These are phyloP conservation scores for Gila orcuttii DNA, from an alignment of 2,113 vertebrate genomes.

Conservation along the genomic window DNA sequence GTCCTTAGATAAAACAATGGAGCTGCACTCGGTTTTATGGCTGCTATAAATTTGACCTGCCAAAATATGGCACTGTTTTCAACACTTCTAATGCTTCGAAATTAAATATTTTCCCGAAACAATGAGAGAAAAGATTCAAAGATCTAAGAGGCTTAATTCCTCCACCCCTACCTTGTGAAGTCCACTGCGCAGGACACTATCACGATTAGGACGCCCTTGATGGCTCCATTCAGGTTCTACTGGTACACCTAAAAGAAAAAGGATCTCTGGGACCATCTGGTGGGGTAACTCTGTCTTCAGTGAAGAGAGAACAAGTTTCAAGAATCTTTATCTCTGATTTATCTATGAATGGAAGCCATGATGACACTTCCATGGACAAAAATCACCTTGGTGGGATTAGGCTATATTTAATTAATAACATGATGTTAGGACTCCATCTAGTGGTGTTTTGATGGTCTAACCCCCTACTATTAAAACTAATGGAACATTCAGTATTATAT, in stretches of 20 bases:
- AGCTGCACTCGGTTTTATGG: no score
- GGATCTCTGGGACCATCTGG: slow-evolving; percentile 14
- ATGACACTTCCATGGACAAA: background rate
- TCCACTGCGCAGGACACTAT: background rate
- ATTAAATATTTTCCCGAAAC: no score
- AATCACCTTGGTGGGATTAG: background rate
- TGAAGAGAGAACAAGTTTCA: background rate
- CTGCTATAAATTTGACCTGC: no score
- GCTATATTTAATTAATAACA: background rate
- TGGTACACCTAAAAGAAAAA: background rate
- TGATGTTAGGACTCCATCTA: slow-evolving; percentile 12
- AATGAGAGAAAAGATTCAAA: no score
- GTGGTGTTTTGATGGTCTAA: slow-evolving; percentile 5
- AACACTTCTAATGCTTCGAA: no score
- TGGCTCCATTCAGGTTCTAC: background rate
- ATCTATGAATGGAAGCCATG: background rate
- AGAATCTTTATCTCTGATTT: background rate
- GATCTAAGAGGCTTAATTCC: no score
- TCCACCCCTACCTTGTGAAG: no score
- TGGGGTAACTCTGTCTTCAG: background rate
- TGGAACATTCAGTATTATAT: background rate
- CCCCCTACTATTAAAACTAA: background rate
- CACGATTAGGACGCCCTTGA: background rate
- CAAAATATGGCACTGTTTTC: no score
- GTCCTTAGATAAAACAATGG: no score